These are phyloP conservation scores for Melieria omissa DNA, from an alignment of 2,888 invertebrate species.

Conservation along the genomic window DNA sequence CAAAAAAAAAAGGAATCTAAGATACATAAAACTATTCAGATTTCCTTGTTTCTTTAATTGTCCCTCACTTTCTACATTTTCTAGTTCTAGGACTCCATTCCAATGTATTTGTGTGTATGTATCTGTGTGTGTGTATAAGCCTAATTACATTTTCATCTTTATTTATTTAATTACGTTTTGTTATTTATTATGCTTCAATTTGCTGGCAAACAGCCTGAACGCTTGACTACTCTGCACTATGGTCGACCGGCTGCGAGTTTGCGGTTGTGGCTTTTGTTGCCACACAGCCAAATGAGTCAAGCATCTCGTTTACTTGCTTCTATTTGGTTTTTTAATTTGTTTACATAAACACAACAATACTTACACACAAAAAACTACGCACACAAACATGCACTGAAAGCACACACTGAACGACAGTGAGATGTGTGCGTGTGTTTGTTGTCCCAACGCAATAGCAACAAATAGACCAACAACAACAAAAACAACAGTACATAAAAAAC, in stretches of 20 bases:
- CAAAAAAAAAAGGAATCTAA: too few relatives aligned
- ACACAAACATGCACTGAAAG: too few relatives aligned
- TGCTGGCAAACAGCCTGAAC: neutral
- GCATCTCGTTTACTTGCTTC: neutral
- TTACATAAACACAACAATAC: neutral
- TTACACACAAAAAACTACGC: neutral
- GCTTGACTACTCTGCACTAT: too few relatives aligned
- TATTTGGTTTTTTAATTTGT: neutral
- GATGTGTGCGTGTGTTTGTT: neutral
- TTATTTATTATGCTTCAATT: slow-evolving; percentile 1
- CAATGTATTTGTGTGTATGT: neutral
- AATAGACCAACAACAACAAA: neutral
- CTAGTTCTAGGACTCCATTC: neutral
- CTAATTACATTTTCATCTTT: neutral
- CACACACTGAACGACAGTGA: neutral
- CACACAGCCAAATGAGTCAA: neutral
- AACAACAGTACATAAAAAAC: too few relatives aligned
- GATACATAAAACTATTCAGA: too few relatives aligned
- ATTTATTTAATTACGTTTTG: neutral
- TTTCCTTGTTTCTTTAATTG: too few relatives aligned
- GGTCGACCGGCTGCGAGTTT: too few relatives aligned
- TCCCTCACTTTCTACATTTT: neutral
- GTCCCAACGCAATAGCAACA: neutral
- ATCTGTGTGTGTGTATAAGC: neutral
- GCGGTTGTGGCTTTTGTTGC: too few relatives aligned